Percentiles rank a stretch among this genome's conserved stretches.
phyloP scores from a whole-genome alignment of 2,888 invertebrate genomes.

The Drosophila ezoana region DNA sequence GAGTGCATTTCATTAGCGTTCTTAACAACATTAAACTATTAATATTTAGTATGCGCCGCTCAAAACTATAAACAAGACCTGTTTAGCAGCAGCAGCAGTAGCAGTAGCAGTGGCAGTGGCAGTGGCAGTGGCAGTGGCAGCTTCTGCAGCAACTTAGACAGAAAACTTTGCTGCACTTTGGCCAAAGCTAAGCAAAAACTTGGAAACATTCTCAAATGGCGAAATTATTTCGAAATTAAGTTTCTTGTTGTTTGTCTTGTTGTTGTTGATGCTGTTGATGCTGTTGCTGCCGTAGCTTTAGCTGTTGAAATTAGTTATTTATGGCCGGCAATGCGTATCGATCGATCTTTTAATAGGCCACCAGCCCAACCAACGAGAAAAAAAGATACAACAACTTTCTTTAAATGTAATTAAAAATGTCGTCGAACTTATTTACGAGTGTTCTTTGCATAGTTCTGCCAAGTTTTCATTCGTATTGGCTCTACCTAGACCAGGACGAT shows the following conservation, averaged over 20 bases:
- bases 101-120: slow-evolving; percentile 20
- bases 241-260: slow-evolving; percentile 45
- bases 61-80: slow-evolving; percentile 64
- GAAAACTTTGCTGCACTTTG: slow-evolving; percentile 59
- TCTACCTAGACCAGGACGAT: slow-evolving; percentile 16
- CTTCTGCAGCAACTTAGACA: slow-evolving; percentile 33
- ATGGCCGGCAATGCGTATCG: slow-evolving; percentile 71
- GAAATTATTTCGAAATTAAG: slow-evolving; percentile 77
- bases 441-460: slow-evolving; percentile 67
- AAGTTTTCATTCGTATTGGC: slow-evolving; percentile 40
- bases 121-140: slow-evolving; percentile 21
- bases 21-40: slow-evolving; percentile 72
- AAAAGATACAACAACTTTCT: slow-evolving; percentile 46
- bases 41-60: slow-evolving; percentile 59
- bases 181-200: slow-evolving; percentile 57
- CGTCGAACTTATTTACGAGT: slow-evolving; percentile 80
- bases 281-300: slow-evolving; percentile 24
- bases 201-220: slow-evolving; percentile 37
- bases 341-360: slow-evolving; percentile 64
- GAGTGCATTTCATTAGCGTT: slow-evolving; percentile 74
- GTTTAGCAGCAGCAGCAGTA: slow-evolving; percentile 40
- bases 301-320: slow-evolving; percentile 69
- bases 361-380: slow-evolving; percentile 5
- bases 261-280: slow-evolving; percentile 28
- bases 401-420: slow-evolving; percentile 79